Conservation (phyloP, 2,888 invertebrate species). For the Athalia rosae region DNA sequence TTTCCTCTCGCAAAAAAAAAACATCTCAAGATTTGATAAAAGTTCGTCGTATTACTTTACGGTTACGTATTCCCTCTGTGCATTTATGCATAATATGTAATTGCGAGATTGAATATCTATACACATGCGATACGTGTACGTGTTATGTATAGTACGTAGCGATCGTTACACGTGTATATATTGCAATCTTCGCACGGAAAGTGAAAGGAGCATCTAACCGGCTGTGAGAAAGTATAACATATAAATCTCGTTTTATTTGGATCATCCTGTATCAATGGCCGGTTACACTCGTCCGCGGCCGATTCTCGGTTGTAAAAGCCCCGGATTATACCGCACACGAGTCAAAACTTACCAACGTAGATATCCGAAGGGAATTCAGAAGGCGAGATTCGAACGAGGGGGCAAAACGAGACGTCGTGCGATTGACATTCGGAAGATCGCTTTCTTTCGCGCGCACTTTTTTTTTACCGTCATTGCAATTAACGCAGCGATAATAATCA, state of each 20-base stretch:
- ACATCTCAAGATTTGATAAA: neutral
- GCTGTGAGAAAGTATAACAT: constrained; percentile 60
- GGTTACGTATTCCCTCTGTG: constrained; percentile 1
- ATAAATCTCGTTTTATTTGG: constrained; percentile 39
- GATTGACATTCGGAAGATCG: constrained; percentile 1
- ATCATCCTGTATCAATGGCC: constrained; percentile 35
- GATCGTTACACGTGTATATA: neutral
- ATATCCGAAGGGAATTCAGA: neutral
- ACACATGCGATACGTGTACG: neutral
- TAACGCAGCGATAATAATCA: neutral
- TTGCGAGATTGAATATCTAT: constrained; percentile 11
- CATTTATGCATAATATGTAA: constrained; percentile 3
- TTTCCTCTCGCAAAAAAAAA: neutral
- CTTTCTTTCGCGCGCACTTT: constrained; percentile 11
- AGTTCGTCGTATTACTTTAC: neutral
- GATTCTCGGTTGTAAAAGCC: neutral
- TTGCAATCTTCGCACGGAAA: constrained; percentile 50
- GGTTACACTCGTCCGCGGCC: neutral
- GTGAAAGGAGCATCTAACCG: constrained; percentile 65
- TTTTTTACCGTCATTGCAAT: neutral
- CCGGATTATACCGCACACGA: too few species aligned
- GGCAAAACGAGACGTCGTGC: neutral
- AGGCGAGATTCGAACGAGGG: neutral
- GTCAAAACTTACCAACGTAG: neutral
- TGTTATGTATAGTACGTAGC: neutral